Base-by-base conservation (phyloP, 2,113 vertebrate species). In the Martes martes region DNA sequence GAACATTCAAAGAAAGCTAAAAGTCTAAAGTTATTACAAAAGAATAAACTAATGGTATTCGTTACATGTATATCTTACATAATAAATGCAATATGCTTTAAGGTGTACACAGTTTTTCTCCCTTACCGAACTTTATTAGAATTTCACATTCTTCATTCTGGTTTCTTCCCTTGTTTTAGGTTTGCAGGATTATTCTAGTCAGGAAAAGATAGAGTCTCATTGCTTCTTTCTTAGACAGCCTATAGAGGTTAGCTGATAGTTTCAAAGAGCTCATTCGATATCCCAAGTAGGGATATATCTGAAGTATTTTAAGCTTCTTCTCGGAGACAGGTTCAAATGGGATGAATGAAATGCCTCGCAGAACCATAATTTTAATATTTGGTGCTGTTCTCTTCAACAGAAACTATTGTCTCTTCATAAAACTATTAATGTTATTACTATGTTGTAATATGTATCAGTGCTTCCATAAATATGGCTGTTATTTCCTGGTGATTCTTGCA, bases 1-100 rank as follows among this genome's bases (percentile, higher is more conserved):
- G 42, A 94, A 82, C 36, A 95, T 82, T 96, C 16, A 57, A 82
- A 86, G 76, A 91, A 90, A 82, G 26, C 26, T 84, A 28, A 96
- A 39, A 89, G 88, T 28, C 19, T 36, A 78, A 14, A 47, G 31
- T 96, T 96, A 63, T 71, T 89, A 78, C 42, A 39, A 80, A 84
- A 92, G 36, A 80, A 65, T 73, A 88, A 88, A 45, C 15, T 26
- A 89, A 65, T 78, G 61, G 63, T 89, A 57, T 52, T 88, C 55
- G 63, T 33, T 65, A 16, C 16, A 50, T 82, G n/a, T 50, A 15
- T 87, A 24, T 7, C 59, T 74, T 87, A 80, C 19, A 92, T 36
- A 69, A 11, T 82, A 67, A 93, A 57, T 63, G 61, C 69, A 57
- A 55, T 92, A 16, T 87, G 26, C 42, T 91, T 92, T 73, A 33